Conservation (phyloP, 2,113 vertebrate genomes). For the Cairina moschata region DNA sequence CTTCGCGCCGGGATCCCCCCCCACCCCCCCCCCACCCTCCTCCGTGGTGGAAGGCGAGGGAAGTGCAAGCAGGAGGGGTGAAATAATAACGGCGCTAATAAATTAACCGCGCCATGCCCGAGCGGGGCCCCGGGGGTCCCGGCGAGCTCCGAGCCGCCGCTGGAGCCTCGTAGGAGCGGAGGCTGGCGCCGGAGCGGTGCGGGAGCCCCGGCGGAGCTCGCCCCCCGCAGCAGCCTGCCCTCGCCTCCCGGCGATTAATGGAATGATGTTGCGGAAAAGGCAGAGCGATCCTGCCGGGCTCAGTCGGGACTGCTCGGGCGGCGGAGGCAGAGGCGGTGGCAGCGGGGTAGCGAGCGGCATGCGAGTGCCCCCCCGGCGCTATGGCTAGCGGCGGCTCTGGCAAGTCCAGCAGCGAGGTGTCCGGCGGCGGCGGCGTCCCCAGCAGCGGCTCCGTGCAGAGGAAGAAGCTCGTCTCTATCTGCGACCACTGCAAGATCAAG, state of each 20-base stretch:
- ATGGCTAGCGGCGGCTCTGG: conserved; percentile 95
- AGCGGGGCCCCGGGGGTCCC: conserved; percentile 34
- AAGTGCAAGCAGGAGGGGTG: neutral
- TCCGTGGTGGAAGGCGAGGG: neutral
- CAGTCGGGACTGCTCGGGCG: conserved; percentile 80
- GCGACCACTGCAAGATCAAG: conserved; percentile 94
- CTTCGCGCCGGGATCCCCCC: neutral
- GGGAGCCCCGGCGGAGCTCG: conserved; percentile 8
- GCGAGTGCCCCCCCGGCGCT: conserved; percentile 81
- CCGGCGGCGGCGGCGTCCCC: conserved; percentile 70
- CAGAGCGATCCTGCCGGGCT: conserved; percentile 79
- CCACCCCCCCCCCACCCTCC: too few relatives aligned
- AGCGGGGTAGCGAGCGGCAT: conserved; percentile 80
- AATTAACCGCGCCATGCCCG: conserved; percentile 59
- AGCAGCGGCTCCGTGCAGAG: conserved; percentile 83
- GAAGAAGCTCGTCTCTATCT: conserved; percentile 89
- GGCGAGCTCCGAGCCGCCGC: neutral
- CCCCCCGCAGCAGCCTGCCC: conserved; percentile 54
- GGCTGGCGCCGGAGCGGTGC: conserved; percentile 34
- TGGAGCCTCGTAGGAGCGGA: conserved; percentile 14
- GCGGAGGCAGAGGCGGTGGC: conserved; percentile 71
- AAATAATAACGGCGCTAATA: too few relatives aligned
- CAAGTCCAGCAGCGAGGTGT: conserved; percentile 87
- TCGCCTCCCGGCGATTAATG: conserved; percentile 77
- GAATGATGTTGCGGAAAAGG: conserved; percentile 88